Evolutionary conservation across 2,797 vertebrate species (phyloP).

Genomic region (Enteromius mattozi): DNA sequence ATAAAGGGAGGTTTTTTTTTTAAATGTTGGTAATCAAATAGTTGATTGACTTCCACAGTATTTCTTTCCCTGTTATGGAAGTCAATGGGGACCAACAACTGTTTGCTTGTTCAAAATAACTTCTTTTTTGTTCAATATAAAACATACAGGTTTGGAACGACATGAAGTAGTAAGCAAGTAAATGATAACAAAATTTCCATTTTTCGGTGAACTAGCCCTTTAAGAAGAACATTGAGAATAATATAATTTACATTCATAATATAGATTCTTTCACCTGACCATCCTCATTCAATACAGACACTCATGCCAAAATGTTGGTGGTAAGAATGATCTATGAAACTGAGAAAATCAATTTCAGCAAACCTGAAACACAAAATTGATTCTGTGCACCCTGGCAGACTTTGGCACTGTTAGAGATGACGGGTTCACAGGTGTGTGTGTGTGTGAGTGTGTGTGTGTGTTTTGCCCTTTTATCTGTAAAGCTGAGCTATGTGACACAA

Average conservation of each 20-base stretch:
- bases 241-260: background rate
- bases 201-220: no score
- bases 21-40: no score
- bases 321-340: conserved; percentile 72
- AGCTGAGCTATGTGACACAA: background rate
- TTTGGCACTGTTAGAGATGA: conserved; percentile 44
- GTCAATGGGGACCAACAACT: no score
- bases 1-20: no score
- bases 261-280: background rate
- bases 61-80: no score
- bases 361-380: conserved; percentile 77
- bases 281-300: conserved; percentile 34
- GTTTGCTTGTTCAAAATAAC: no score
- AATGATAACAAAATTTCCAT: no score
- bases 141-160: no score
- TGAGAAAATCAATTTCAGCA: conserved; percentile 77
- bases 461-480: background rate
- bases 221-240: background rate
- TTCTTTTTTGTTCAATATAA: no score
- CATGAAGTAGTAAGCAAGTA: no score
- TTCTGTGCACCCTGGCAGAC: conserved; percentile 62
- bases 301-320: conserved; percentile 65
- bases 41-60: no score
- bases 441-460: conserved; percentile 5
- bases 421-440: conserved; percentile 18